A percentile compares a stretch with the other conserved stretches of the same genome.
Conservation (phyloP, 2,888 invertebrate genomes). For the Synanthedon vespiformis region DNA sequence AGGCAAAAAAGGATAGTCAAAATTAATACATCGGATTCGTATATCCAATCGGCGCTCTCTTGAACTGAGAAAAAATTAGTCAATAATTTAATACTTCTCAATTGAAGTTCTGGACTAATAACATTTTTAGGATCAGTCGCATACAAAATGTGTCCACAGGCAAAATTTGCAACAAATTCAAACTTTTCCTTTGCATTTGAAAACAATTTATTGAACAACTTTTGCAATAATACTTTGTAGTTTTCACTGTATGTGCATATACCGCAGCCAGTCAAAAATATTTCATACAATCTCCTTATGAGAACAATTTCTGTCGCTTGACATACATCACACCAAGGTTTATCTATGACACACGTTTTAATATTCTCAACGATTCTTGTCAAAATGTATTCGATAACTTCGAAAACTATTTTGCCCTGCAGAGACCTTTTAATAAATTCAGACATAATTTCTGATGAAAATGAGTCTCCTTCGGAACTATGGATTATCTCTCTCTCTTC, state of each 20-base stretch:
- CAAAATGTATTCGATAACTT: slow-evolving; percentile 68
- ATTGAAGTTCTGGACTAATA: slow-evolving; percentile 58
- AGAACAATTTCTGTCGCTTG: slow-evolving; percentile 43
- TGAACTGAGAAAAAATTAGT: slow-evolving; percentile 34
- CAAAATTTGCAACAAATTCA: slow-evolving; percentile 70
- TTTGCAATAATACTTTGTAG: slow-evolving; percentile 48
- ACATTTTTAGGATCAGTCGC: slow-evolving; percentile 50
- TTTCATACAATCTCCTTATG: slow-evolving; percentile 51
- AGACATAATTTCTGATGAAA: slow-evolving; percentile 33
- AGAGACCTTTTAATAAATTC: slow-evolving; percentile 42
- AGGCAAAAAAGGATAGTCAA: slow-evolving; percentile 69
- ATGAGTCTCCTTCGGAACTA: slow-evolving; percentile 26
- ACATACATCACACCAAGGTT: slow-evolving; percentile 56
- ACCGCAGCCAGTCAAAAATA: slow-evolving; percentile 58
- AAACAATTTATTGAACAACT: slow-evolving; percentile 57
- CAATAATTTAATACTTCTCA: slow-evolving; percentile 60
- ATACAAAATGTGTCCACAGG: slow-evolving; percentile 56
- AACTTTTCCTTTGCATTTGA: slow-evolving; percentile 52
- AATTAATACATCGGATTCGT: slow-evolving; percentile 56
- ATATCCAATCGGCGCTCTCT: slow-evolving; percentile 37
- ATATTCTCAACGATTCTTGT: slow-evolving; percentile 59
- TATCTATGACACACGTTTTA: slow-evolving; percentile 36
- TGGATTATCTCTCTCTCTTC: slow-evolving; percentile 39
- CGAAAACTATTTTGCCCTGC: slow-evolving; percentile 63
- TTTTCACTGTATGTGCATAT: slow-evolving; percentile 40